phyloP scores from a whole-genome alignment of 2,888 invertebrate genomes.

The Eurois occulta region DNA sequence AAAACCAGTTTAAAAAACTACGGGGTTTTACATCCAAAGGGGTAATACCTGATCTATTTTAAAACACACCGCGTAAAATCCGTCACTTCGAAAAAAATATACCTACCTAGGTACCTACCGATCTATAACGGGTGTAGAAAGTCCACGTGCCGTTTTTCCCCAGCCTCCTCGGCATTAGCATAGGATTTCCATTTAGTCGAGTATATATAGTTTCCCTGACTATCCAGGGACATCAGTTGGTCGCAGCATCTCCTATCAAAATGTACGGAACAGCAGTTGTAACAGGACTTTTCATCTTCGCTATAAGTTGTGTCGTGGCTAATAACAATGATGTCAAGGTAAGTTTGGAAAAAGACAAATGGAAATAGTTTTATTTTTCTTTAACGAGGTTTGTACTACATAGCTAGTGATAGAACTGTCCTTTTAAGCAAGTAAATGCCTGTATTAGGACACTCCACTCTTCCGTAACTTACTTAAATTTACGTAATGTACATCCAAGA shows the following conservation, averaged over 20 bases:
- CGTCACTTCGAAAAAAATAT: neutral
- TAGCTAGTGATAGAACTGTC: too few relatives aligned
- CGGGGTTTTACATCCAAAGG: neutral
- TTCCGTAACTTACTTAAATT: too few relatives aligned
- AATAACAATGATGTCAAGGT: constrained; percentile 70
- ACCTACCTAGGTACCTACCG: too few relatives aligned
- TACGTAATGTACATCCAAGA: too few relatives aligned
- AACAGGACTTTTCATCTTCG: constrained; percentile 31
- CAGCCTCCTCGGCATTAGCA: constrained; percentile 57
- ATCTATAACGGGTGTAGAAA: neutral
- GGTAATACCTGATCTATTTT: constrained; percentile 8
- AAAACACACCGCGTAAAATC: neutral
- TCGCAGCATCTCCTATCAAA: constrained; percentile 15
- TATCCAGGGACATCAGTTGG: constrained; percentile 52
- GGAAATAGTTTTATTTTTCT: too few relatives aligned
- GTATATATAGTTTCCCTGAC: constrained; percentile 52
- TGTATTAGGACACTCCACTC: too few relatives aligned
- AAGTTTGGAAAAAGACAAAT: constrained; percentile 11
- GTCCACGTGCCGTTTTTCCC: constrained; percentile 44
- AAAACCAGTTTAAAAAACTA: neutral
- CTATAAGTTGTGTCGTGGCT: constrained; percentile 60
- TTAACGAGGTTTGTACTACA: too few relatives aligned
- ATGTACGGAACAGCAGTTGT: constrained; percentile 55
- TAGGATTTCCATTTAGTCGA: constrained; percentile 48
- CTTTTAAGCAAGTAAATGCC: too few relatives aligned